These are phyloP conservation scores for Capitella teleta DNA, from an alignment of 1,140 invertebrate species.

Conservation along the genomic window DNA sequence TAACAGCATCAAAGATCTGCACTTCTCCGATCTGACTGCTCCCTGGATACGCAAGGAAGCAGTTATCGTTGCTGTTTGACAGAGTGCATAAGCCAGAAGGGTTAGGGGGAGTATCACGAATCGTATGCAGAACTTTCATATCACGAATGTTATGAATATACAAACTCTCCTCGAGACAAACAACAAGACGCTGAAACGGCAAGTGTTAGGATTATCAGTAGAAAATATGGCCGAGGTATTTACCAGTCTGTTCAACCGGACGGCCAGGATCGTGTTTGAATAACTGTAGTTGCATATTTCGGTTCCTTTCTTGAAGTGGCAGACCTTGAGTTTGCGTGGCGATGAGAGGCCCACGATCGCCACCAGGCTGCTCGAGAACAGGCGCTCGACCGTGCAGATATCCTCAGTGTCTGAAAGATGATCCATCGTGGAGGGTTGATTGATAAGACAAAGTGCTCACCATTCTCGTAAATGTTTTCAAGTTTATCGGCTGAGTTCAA, in stretches of 20 bases:
- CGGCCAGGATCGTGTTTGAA: constrained; percentile 89
- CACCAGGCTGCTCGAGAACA: constrained; percentile 93
- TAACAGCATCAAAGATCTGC: constrained; percentile 94
- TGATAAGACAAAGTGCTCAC: constrained; percentile 53
- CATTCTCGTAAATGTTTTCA: constrained; percentile 76
- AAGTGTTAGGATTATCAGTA: no score
- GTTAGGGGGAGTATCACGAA: constrained; percentile 94
- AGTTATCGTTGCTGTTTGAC: constrained; percentile 76
- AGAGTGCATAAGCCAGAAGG: constrained; percentile 82
- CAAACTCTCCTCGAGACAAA: constrained; percentile 92
- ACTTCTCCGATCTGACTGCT: constrained; percentile 87
- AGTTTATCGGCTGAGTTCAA: constrained; percentile 71
- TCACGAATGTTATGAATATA: constrained; percentile 98
- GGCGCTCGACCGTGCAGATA: constrained; percentile 82
- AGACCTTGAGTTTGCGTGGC: constrained; percentile 87
- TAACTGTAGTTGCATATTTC: constrained; percentile 99
- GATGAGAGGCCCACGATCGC: constrained; percentile 84
- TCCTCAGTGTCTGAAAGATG: constrained; percentile 63
- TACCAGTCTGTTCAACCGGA: constrained; percentile 90
- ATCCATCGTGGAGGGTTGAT: constrained; percentile 89
- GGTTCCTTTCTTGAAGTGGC: constrained; percentile 94
- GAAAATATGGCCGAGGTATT: no score
- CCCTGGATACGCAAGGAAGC: constrained; percentile 92
- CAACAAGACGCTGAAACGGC: constrained; percentile 78
- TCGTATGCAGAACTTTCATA: constrained; percentile 97